Base-by-base conservation (phyloP, 1,140 invertebrate genomes). In the Papilio machaon region DNA sequence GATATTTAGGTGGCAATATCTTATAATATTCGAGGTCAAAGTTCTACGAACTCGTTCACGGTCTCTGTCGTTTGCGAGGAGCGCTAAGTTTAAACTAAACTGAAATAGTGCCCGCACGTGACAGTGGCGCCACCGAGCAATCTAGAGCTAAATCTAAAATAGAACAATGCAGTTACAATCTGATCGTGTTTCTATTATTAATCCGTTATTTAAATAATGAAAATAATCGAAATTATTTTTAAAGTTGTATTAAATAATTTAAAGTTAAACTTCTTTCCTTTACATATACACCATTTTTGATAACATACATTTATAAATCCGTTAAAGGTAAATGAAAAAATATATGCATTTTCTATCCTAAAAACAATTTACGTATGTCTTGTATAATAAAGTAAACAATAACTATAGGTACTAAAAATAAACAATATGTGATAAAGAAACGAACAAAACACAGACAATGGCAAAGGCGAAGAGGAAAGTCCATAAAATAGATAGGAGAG, bases 11-110 rank as follows among this genome's bases (percentile, higher is more conserved):
- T 75, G 73, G n/a, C 6, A 47, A 49, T 49, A 19, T 74, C 46
- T 19, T 47, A 23, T 52, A 52, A 47, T 73, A 73, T 19, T 75
- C 47, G 73, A 75, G 73, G 73, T 49, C 46, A 87, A 84, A 86
- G 91, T 92, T 92, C 91, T 85, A 89, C 88, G 91, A 91, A 92
- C 91, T 85, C 85, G 82, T 83, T 81, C 83, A 75, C 80, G 49
- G 43, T 60, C 54, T 80, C 82, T 54, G 90, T 92, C 91, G 90
- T 90, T 82, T 80, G 77, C 87, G 91, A 90, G 86, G 79, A 82
- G 86, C 88, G 88, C 89, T 82, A 87, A 89, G 82, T 85, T 84
- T 78, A 82, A 86, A 89, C 84, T 74, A 81, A 84, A 81, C 78
- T 83, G 74, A 82, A 80, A 81, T 83, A 82, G 77, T 82, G 84